Base-by-base conservation (phyloP, 2,888 invertebrate species). In the Antheraea yamamai region DNA sequence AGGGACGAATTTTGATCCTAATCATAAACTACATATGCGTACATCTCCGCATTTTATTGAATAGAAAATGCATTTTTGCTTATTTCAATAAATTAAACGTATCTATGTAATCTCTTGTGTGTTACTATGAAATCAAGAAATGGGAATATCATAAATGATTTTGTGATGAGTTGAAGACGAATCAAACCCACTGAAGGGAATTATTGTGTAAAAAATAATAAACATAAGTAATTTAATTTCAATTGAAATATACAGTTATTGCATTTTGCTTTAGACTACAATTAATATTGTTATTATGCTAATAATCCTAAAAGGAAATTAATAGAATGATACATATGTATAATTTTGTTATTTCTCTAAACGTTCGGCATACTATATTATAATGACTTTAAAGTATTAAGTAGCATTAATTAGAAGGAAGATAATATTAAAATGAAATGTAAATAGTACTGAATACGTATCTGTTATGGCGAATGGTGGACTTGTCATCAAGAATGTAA, bases 401-500 rank as follows among this genome's bases (percentile, higher is more conserved):
- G n/a, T n/a, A n/a, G 7, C 58, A n/a, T 58, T 58, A 58, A 58
- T n/a, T n/a, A 64, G 12, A 23, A 64, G 23, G 26, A 26, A 26
- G 26, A 64, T 64, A 23, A 64, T 64, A 26, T 64, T 26, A 26
- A 26, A 64, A 0, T 55, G 20, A 64, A 51, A 14, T 23, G 12
- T 10, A 39, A 26, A 70, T 35, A 72, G 4, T 0, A 23, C 77
- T 58, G 64, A 90, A 75, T 91, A 73, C 89, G 82, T 70, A 77
- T 84, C 94, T 91, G 91, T 76, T 75, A 75, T 87, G 87, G 88
- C 88, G 89, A 91, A 92, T 90, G 92, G 91, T 85, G 87, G 83
- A 91, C 87, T 90, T 95, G 95, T 95, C 95, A 95, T 92, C 95
- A 87, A 88, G 93, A 90, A 91, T 94, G 91, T 94, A 93, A 94